These are phyloP conservation scores for Euglossa dilemma DNA, from an alignment of 1,140 invertebrate species.

Conservation along the genomic window DNA sequence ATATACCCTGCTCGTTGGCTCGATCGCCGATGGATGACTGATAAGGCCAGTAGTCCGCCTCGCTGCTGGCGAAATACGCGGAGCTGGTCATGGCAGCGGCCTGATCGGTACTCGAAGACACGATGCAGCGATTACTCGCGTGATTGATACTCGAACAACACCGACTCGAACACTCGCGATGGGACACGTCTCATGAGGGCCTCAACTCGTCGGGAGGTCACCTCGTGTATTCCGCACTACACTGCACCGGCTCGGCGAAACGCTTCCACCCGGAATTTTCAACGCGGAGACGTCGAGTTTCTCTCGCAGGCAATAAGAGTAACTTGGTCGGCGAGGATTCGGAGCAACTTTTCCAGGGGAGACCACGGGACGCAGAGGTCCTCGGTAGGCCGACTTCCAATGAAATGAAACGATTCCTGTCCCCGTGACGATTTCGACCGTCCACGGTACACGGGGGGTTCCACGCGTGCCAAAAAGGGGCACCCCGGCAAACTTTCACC, in stretches of 20 bases:
- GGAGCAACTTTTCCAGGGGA: not conserved
- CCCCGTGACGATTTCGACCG: slow-evolving; percentile 63
- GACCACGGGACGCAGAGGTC: not conserved
- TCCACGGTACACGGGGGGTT: slow-evolving; percentile 62
- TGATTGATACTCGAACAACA: not conserved
- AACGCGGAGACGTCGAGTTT: accelerated
- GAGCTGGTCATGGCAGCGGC: slow-evolving; percentile 61
- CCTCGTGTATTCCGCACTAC: not conserved
- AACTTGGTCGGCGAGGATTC: too few species aligned
- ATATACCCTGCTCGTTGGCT: not conserved
- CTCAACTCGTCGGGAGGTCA: not conserved
- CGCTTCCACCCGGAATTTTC: too few species aligned
- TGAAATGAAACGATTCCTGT: slow-evolving; percentile 74
- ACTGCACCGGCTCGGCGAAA: accelerated
- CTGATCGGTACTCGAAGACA: not conserved
- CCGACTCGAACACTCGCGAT: not conserved
- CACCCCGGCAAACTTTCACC: slow-evolving; percentile 74
- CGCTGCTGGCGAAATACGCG: slow-evolving; percentile 59
- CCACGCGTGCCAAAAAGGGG: slow-evolving; percentile 77
- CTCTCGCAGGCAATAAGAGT: too few species aligned
- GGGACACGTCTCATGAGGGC: not conserved
- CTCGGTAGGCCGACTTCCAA: slow-evolving; percentile 51
- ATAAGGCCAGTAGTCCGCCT: slow-evolving; percentile 67
- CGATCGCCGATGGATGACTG: not conserved
- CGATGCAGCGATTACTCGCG: too few species aligned